A percentile compares a stretch with the other conserved stretches of the same genome.
Evolutionary conservation across 1,140 invertebrate genomes (phyloP).

Genomic region (Aphaenogaster rudis): DNA sequence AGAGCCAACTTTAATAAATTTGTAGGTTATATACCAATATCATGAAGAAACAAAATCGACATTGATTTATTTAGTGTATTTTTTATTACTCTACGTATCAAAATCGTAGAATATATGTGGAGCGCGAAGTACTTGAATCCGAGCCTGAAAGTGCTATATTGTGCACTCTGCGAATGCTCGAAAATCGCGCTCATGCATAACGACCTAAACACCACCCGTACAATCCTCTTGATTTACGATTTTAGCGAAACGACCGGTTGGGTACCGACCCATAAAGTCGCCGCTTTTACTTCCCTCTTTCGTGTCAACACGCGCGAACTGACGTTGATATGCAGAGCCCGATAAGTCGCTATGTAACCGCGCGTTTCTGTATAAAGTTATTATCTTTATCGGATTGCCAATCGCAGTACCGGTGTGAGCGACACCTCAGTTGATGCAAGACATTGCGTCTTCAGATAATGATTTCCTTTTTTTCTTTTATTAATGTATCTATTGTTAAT

Average conservation of each 20-base stretch:
- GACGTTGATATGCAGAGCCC: conserved; percentile 77
- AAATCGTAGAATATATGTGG: not conserved
- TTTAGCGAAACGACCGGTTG: conserved; percentile 70
- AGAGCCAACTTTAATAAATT: not conserved
- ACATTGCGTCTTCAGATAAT: conserved; percentile 31
- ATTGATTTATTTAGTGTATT: conserved; percentile 16
- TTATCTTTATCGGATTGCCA: conserved; percentile 81
- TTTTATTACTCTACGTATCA: not conserved
- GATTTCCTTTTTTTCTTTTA: not conserved
- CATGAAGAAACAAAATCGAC: not conserved
- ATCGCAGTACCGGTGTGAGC: conserved; percentile 64
- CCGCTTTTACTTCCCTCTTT: conserved; percentile 80
- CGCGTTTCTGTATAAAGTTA: conserved; percentile 84
- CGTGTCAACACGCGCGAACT: conserved; percentile 79
- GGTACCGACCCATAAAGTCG: conserved; percentile 63
- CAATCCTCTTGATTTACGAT: conserved; percentile 77
- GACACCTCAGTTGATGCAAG: conserved; percentile 63
- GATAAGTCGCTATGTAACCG: conserved; percentile 78
- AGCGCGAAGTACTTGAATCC: not conserved
- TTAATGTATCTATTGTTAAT: not conserved
- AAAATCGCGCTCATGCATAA: conserved; percentile 58
- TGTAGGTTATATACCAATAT: not conserved
- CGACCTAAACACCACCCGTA: conserved; percentile 3
- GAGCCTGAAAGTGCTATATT: conserved; percentile 11
- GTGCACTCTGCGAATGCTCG: conserved; percentile 11